Evolutionary conservation across 2,888 invertebrate species (phyloP), one percentile per base, ranked within the genome.

Genomic region (Ophioninae sp.): DNA sequence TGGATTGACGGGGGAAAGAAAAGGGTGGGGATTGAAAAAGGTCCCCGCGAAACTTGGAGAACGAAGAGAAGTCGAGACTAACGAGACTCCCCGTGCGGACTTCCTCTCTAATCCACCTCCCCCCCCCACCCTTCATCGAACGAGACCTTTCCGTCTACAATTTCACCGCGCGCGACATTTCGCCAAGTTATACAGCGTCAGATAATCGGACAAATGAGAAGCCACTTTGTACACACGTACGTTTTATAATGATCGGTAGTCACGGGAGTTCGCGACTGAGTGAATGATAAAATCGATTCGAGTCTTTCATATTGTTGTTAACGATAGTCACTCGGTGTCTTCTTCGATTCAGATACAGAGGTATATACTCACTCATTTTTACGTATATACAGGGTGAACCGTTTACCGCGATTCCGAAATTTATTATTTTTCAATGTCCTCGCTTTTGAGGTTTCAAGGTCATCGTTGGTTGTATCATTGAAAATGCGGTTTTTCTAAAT

Each of bases 271-370:
- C 75, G 21, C 61, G 57, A 56, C 61, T 39, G 79, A 68, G 73
- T 41, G 79, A 83, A 77, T 80, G 67, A 79, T 73, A 64, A 79
- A 80, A 83, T 83, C 83, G 69, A 83, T 83, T 70, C 65, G 23
- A 79, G 75, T 68, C 76, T 76, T 56, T 62, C 75, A 50, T 13
- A 44, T 76, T 73, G 79, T 65, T 65, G 37, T 41, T 72, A 70
- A 62, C 62, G 50, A 64, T 77, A 67, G 77, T 69, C 64, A 8
- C 57, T 77, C 69, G 50, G 61, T 56, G 56, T 44, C 23, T 74
- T 56, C 41, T 41, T 79, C 13, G 13, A 44, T 20, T 50, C 13
- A 7, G 41, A 20, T 50, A 20, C 37, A 61, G n/a, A 57, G 44
- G 20, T 39, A 17, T 44, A 50, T 64, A 62, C 21, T 30, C 30